phyloP scores from a whole-genome alignment of 64 coral and sea anemone species.

The Hydrozoanthus tunicans region DNA sequence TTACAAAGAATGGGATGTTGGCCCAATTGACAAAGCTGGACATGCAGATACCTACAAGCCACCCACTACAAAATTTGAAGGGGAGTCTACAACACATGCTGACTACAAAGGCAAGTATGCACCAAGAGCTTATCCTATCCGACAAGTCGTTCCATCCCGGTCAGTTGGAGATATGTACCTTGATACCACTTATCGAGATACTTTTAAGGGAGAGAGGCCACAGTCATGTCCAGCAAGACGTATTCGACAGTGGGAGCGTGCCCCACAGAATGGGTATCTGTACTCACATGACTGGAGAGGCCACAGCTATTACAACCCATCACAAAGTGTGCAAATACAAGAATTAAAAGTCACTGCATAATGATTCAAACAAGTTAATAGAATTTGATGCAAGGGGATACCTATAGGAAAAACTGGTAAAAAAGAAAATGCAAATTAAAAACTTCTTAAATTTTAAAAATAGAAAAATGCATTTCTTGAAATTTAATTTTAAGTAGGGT shows the following conservation, averaged over 20 bases:
- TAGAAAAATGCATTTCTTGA: background rate
- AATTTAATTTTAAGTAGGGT: background rate
- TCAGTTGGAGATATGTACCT: conserved; percentile 57
- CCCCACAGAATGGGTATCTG: conserved; percentile 67
- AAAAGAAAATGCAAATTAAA: background rate
- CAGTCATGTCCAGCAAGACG: conserved; percentile 75
- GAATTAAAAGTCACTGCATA: conserved; percentile 43
- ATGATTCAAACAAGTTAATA: background rate
- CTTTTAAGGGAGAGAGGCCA: conserved; percentile 86
- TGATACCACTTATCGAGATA: conserved; percentile 65
- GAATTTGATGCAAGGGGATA: background rate
- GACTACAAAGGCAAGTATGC: conserved; percentile 72
- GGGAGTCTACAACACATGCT: conserved; percentile 64
- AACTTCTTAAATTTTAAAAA: background rate
- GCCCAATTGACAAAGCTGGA: conserved; percentile 26
- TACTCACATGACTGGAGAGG: conserved; percentile 84
- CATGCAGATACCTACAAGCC: conserved; percentile 42
- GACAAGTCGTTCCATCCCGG: conserved; percentile 1
- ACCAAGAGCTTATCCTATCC: conserved; percentile 36
- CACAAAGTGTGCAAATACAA: conserved; percentile 43
- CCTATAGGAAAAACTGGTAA: background rate
- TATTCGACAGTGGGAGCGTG: conserved; percentile 69
- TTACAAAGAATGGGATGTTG: conserved; percentile 59
- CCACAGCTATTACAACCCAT: conserved; percentile 78
- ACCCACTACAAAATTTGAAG: conserved; percentile 64